Evolutionary conservation across 2,113 vertebrate genomes (phyloP).

Genomic region (Coregonus clupeaformis): DNA sequence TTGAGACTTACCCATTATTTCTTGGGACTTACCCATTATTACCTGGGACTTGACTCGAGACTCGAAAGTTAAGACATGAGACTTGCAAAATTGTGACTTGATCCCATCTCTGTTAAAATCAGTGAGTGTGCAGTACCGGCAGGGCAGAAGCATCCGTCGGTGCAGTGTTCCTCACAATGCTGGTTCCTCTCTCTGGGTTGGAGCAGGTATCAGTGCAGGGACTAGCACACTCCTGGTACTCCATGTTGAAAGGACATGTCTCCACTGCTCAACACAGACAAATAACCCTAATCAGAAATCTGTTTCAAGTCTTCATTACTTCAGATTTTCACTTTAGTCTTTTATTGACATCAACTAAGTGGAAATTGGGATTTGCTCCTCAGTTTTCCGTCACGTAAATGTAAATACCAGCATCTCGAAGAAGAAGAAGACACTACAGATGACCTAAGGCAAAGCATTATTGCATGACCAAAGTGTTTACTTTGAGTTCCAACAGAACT

Average conservation of each 20-base stretch:
- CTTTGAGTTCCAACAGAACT: not conserved
- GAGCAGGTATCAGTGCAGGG: conserved; percentile 86
- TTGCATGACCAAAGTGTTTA: not conserved
- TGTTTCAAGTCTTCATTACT: not conserved
- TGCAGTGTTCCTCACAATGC: conserved; percentile 84
- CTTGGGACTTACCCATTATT: no score
- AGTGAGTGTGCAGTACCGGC: no score
- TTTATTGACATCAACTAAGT: no score
- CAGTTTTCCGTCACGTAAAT: not conserved
- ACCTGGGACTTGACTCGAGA: no score
- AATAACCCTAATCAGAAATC: not conserved
- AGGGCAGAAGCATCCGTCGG: conserved; percentile 90
- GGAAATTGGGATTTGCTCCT: not conserved
- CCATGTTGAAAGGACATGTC: conserved; percentile 80
- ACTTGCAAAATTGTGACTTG: no score
- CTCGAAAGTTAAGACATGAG: no score
- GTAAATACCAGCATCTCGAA: conserved; percentile 54
- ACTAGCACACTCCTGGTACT: conserved; percentile 80
- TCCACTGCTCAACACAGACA: conserved; percentile 64
- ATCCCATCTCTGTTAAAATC: no score
- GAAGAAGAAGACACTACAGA: conserved; percentile 55
- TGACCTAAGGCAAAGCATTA: not conserved
- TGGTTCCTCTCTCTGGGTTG: conserved; percentile 68
- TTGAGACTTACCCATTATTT: no score
- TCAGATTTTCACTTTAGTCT: no score